Base-by-base conservation (phyloP, 2,888 invertebrate genomes). In the Anaspis maculata region DNA sequence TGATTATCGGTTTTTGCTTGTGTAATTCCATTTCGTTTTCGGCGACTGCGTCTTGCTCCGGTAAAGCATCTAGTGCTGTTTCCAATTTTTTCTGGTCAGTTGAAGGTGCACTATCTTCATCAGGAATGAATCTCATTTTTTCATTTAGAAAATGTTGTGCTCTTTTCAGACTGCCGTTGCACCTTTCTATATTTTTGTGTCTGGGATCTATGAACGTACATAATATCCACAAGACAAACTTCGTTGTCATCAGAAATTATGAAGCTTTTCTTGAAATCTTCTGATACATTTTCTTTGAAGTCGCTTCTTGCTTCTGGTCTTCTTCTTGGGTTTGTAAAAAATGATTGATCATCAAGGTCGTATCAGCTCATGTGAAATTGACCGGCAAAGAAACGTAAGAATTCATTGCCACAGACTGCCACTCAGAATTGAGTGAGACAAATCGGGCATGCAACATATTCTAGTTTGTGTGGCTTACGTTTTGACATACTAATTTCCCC, bases 141-240 rank as follows among this genome's bases (percentile, higher is more conserved):
- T 10, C 11, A 1, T 11, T n/a, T 13, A 9, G 11, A 13, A 27
- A 34, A 30, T 15, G 29, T 32, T 35, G 25, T 23, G 19, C 30
- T 15, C 29, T 36, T 36, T 26, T 15, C 19, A 24, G 34, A 32
- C 7, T 35, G 10, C 41, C 34, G 15, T 27, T 27, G 16, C 33
- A 34, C 29, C 27, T 25, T 34, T 41, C 37, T 23, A 30, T 37
- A 30, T 38, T 38, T 37, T 41, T 37, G 25, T 34, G 37, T 7
- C 41, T 16, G 10, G 41, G 37, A 34, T 41, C 34, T 15, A 38
- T 21, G 28, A 41, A 41, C 22, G 41, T 34, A 13, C 30, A 26
- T n/a, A 13, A 37, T 23, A 30, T 41, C 37, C 27, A 30, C 15
- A 2, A 33, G 25, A n/a, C 21, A 13, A 15, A 40, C 31, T 27